Evolutionary conservation across 2,113 vertebrate genomes (phyloP).

Genomic region (Tylochromis polylepis): DNA sequence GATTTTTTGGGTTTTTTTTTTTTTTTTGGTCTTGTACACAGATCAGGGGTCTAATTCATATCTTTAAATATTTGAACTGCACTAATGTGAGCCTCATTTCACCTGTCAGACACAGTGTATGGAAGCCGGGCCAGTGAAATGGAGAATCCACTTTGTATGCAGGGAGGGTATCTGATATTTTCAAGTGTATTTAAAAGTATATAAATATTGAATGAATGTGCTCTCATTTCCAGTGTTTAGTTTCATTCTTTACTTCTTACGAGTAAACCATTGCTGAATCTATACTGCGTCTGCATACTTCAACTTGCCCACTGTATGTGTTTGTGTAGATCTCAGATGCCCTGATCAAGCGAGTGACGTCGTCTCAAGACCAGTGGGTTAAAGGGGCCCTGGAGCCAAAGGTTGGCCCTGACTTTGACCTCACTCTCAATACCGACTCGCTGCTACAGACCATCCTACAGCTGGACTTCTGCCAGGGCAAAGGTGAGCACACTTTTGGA

Average conservation of each 20-base stretch:
- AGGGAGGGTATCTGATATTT: too few relatives aligned
- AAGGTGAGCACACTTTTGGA: constrained; percentile 79
- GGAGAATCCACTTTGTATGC: background rate
- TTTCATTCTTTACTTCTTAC: background rate
- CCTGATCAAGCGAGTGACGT: constrained; percentile 90
- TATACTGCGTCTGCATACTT: background rate
- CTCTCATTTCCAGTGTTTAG: background rate
- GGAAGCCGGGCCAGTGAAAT: background rate
- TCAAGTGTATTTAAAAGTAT: background rate
- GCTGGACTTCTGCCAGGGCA: constrained; percentile 95
- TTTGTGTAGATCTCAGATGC: constrained; percentile 88
- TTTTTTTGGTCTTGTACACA: background rate
- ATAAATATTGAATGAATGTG: background rate
- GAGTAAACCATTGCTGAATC: background rate
- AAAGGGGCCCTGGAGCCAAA: constrained; percentile 95
- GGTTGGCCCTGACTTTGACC: constrained; percentile 91
- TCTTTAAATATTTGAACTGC: constrained; percentile 45
- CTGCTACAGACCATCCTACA: constrained; percentile 92
- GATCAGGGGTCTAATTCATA: background rate
- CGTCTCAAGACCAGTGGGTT: constrained; percentile 97
- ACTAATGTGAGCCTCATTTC: background rate
- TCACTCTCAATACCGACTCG: constrained; percentile 88
- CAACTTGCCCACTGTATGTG: background rate
- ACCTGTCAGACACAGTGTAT: constrained; percentile 10
- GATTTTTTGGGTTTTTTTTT: too few relatives aligned